These are phyloP conservation scores for Agrilus biguttatus DNA, from an alignment of 2,888 invertebrate genomes.

Conservation along the genomic window DNA sequence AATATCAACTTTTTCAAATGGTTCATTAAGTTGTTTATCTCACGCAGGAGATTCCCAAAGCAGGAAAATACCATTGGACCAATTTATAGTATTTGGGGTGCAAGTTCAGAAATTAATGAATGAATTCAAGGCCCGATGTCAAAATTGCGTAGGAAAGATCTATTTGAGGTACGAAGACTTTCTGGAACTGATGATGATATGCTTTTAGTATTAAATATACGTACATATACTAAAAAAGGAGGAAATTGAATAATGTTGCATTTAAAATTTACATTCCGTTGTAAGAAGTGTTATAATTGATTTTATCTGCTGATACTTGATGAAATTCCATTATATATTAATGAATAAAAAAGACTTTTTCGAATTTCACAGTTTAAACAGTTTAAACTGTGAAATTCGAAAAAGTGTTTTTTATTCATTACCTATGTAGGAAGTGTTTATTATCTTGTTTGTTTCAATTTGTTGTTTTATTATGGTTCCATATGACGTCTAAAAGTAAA, in stretches of 20 bases:
- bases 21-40: constrained; percentile 22
- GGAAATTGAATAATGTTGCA: not conserved
- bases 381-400: too few species aligned
- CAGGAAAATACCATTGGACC: constrained; percentile 23
- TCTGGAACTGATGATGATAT: constrained; percentile 22
- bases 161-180: constrained; percentile 27
- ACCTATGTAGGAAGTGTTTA: not conserved
- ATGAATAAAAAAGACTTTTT: too few species aligned
- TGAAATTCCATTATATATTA: too few species aligned
- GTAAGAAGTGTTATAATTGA: too few species aligned
- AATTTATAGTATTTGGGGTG: constrained; percentile 28
- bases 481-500: too few species aligned
- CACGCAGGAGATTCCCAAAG: constrained; percentile 18
- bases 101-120: constrained; percentile 28
- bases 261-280: not conserved
- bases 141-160: constrained; percentile 21
- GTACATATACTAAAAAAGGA: not conserved
- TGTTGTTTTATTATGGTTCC: not conserved
- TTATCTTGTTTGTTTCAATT: not conserved
- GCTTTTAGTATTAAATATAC: constrained; percentile 9
- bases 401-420: too few species aligned
- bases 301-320: too few species aligned
- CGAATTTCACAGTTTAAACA: too few species aligned
- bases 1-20: constrained; percentile 22
- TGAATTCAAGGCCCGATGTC: constrained; percentile 25